These are phyloP conservation scores for Brienomyrus brachyistius DNA, from an alignment of 2,113 vertebrate species.

Conservation along the genomic window DNA sequence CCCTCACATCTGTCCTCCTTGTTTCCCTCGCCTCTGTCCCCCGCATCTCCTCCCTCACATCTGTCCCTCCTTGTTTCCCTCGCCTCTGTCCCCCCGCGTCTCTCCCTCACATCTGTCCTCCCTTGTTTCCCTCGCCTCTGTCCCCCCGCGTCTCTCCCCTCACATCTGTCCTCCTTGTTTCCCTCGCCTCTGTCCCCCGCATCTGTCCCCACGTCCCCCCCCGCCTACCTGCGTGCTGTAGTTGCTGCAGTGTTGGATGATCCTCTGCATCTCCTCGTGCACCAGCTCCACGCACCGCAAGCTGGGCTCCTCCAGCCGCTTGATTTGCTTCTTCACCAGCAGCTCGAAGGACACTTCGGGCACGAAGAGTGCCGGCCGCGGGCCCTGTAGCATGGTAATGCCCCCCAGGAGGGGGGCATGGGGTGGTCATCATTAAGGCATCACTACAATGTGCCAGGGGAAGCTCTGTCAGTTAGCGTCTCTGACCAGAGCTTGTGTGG, in stretches of 20 bases:
- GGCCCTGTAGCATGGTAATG: conserved; percentile 49
- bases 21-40: background rate
- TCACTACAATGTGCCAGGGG: background rate
- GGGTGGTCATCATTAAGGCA: background rate
- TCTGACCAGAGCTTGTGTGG: background rate
- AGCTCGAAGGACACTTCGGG: conserved; percentile 71
- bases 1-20: too few species aligned
- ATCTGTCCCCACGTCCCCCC: background rate
- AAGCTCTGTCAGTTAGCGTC: background rate
- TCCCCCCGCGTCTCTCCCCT: background rate
- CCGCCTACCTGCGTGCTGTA: conserved; percentile 62
- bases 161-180: too few species aligned
- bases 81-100: too few species aligned
- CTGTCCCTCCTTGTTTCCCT: too few species aligned
- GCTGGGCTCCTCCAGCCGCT: conserved; percentile 69
- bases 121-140: too few species aligned
- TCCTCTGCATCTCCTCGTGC: conserved; percentile 71
- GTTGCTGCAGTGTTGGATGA: conserved; percentile 70
- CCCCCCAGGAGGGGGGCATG: background rate
- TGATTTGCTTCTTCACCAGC: conserved; percentile 72
- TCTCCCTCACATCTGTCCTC: too few species aligned
- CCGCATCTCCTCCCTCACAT: too few species aligned
- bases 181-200: background rate
- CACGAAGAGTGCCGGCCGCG: conserved; percentile 67
- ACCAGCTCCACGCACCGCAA: conserved; percentile 71